These are phyloP conservation scores for Botia almorhae DNA, from an alignment of 2,797 vertebrate genomes.

Conservation along the genomic window DNA sequence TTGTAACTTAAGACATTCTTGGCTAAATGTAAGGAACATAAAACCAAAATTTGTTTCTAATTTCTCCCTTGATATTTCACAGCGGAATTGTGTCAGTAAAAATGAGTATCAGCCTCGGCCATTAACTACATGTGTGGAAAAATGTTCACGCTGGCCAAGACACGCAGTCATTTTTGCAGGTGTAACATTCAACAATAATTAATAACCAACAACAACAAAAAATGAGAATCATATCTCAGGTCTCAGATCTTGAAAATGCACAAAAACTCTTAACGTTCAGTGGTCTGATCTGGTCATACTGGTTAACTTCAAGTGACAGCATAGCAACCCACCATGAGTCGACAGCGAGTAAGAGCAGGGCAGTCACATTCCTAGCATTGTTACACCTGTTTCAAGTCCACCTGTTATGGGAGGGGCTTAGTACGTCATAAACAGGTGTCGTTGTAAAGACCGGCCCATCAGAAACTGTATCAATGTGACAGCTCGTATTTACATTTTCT, in stretches of 20 bases:
- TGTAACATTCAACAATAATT: neutral
- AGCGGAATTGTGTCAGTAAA: no score
- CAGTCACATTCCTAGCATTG: constrained; percentile 45
- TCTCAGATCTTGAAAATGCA: neutral
- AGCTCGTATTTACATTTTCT: neutral
- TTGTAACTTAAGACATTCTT: neutral
- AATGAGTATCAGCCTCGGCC: no score
- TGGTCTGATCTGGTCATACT: constrained; percentile 12
- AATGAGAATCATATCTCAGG: neutral
- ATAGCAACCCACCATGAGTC: constrained; percentile 14
- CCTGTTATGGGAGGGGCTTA: constrained; percentile 41
- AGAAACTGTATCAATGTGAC: constrained; percentile 26
- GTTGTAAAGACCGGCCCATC: constrained; percentile 47
- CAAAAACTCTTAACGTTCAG: neutral
- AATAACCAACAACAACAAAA: neutral
- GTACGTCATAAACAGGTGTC: constrained; percentile 41
- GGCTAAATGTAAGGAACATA: neutral
- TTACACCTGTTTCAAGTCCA: constrained; percentile 30
- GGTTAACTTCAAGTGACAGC: neutral
- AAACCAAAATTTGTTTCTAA: no score
- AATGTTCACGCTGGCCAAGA: neutral
- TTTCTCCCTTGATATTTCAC: no score
- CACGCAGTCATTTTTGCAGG: neutral
- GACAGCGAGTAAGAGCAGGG: constrained; percentile 25
- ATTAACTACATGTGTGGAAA: no score